These are phyloP conservation scores for Mungos mungo DNA, from an alignment of 2,113 vertebrate genomes.

Conservation along the genomic window DNA sequence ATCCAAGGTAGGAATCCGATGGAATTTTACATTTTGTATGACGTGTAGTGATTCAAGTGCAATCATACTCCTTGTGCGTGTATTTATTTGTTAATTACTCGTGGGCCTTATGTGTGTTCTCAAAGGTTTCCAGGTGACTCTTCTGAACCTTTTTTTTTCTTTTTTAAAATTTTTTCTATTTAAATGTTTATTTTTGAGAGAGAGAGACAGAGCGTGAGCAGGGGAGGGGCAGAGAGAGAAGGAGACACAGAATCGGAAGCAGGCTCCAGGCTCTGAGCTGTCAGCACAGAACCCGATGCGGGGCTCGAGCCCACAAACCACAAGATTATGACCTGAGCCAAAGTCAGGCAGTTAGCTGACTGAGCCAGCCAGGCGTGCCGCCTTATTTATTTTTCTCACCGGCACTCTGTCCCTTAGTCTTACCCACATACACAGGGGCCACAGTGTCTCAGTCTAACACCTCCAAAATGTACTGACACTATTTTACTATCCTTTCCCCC, in stretches of 20 bases:
- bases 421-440: neutral
- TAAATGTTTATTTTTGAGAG: too few relatives aligned
- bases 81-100: neutral
- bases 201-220: too few relatives aligned
- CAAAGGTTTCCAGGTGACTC: neutral
- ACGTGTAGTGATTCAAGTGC: neutral
- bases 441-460: neutral
- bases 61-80: neutral
- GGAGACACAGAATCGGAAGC: too few relatives aligned
- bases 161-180: too few relatives aligned
- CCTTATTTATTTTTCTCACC: neutral
- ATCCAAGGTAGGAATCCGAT: constrained; percentile 90
- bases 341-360: too few relatives aligned
- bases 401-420: neutral
- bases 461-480: neutral
- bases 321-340: too few relatives aligned
- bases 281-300: too few relatives aligned
- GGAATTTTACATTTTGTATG: neutral
- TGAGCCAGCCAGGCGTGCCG: too few relatives aligned
- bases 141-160: neutral
- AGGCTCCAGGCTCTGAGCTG: too few relatives aligned
- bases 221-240: too few relatives aligned
- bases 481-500: neutral
- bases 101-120: neutral
- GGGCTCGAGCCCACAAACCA: too few relatives aligned